These are phyloP conservation scores for Chloropsis hardwickii DNA, from an alignment of 2,113 vertebrate species.

Conservation along the genomic window DNA sequence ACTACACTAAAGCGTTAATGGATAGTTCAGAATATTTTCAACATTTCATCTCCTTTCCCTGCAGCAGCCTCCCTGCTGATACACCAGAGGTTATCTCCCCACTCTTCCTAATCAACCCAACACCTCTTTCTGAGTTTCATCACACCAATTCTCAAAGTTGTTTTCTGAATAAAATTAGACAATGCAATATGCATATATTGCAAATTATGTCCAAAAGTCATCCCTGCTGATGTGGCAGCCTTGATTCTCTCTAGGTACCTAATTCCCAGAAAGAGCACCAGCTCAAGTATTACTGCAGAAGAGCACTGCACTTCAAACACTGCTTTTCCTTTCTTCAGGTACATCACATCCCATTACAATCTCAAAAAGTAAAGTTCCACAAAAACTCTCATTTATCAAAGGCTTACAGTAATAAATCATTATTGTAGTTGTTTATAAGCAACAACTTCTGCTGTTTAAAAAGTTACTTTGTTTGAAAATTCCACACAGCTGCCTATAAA, in stretches of 20 bases:
- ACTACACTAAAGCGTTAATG: not conserved
- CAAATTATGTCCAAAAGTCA: not conserved
- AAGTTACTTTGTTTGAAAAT: not conserved
- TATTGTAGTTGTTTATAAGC: not conserved
- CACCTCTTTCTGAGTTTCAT: not conserved
- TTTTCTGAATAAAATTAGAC: not conserved
- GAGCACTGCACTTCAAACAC: not conserved
- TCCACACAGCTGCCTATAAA: not conserved
- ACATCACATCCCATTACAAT: not conserved
- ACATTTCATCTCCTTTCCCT: not conserved
- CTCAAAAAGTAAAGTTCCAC: not conserved
- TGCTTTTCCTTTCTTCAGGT: not conserved
- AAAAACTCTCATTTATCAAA: not conserved
- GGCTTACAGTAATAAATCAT: not conserved
- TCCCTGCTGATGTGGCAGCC: not conserved
- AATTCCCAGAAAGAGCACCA: not conserved
- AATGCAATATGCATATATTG: not conserved
- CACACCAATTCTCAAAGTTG: not conserved
- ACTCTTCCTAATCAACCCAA: not conserved
- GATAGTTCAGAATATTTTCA: not conserved
- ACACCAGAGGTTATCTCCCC: not conserved
- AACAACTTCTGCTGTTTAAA: not conserved
- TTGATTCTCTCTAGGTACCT: not conserved
- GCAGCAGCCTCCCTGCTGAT: not conserved
- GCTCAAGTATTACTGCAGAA: not conserved